These are phyloP conservation scores for Leucopsar rothschildi DNA, from an alignment of 2,113 vertebrate genomes.

Conservation along the genomic window DNA sequence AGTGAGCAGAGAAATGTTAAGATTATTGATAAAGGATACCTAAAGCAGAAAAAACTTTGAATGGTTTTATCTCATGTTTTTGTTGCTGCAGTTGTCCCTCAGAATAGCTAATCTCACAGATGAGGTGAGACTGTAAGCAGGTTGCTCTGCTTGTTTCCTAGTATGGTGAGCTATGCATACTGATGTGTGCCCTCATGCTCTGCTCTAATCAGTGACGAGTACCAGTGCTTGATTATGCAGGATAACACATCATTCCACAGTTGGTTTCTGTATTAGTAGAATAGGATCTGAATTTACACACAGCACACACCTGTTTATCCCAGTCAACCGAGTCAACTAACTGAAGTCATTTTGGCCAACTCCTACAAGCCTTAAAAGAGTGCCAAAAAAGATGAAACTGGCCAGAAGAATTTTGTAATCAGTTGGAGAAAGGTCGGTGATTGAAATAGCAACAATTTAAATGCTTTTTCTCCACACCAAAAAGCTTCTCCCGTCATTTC, in stretches of 20 bases:
- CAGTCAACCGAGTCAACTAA: background rate
- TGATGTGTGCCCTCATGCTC: background rate
- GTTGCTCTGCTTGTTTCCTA: background rate
- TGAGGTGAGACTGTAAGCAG: background rate
- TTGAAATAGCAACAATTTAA: accelerated
- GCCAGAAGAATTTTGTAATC: background rate
- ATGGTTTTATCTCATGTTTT: background rate
- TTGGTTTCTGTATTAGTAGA: background rate
- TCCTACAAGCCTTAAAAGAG: background rate
- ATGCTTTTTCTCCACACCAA: background rate
- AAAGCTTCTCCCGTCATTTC: background rate
- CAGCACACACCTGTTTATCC: background rate
- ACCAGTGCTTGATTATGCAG: background rate
- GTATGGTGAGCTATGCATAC: accelerated
- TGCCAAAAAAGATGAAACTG: background rate
- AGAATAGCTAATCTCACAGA: background rate
- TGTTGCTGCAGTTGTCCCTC: background rate
- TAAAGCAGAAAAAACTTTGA: background rate
- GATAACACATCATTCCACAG: background rate
- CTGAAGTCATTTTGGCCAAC: background rate
- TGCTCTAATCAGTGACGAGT: background rate
- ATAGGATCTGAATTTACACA: background rate
- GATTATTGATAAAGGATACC: background rate
- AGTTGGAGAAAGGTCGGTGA: background rate
- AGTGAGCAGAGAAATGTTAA: background rate